Percentiles rank a stretch among this genome's conserved stretches.
Evolutionary conservation across 2,113 vertebrate species (phyloP).

Genomic region (Engraulis encrasicolus): DNA sequence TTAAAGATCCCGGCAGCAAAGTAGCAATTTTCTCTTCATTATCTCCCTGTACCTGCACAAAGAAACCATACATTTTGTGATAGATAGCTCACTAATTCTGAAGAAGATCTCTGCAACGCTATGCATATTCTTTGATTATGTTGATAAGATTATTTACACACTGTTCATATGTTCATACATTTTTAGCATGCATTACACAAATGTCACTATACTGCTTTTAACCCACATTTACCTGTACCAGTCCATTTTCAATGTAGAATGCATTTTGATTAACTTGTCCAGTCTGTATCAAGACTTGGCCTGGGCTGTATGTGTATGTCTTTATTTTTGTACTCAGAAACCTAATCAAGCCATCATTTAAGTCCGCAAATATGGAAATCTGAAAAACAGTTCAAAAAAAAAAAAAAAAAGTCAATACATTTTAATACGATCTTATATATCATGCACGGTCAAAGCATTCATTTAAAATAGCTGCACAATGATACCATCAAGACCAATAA

Average conservation of each 20-base stretch:
- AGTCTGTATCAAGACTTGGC: constrained; percentile 35
- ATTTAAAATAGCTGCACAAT: no score
- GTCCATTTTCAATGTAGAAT: constrained; percentile 44
- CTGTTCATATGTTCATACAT: no score
- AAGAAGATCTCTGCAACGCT: not conserved
- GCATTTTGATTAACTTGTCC: constrained; percentile 38
- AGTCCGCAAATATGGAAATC: constrained; percentile 28
- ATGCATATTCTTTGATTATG: no score
- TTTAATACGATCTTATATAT: not conserved
- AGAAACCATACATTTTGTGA: not conserved
- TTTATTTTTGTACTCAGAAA: constrained; percentile 34
- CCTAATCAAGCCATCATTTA: constrained; percentile 32
- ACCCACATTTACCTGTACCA: constrained; percentile 38
- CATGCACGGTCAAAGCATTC: not conserved
- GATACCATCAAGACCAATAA: no score
- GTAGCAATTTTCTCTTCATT: constrained; percentile 32
- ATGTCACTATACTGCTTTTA: not conserved
- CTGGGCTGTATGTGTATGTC: constrained; percentile 41
- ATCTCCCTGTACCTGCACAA: constrained; percentile 36
- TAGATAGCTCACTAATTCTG: no score
- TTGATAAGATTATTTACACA: no score
- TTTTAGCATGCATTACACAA: not conserved
- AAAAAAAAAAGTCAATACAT: no score
- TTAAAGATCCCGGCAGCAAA: constrained; percentile 35
- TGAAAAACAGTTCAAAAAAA: constrained; percentile 9